Conservation (phyloP, 2,113 vertebrate species). For the Urocynchramus pylzowi region DNA sequence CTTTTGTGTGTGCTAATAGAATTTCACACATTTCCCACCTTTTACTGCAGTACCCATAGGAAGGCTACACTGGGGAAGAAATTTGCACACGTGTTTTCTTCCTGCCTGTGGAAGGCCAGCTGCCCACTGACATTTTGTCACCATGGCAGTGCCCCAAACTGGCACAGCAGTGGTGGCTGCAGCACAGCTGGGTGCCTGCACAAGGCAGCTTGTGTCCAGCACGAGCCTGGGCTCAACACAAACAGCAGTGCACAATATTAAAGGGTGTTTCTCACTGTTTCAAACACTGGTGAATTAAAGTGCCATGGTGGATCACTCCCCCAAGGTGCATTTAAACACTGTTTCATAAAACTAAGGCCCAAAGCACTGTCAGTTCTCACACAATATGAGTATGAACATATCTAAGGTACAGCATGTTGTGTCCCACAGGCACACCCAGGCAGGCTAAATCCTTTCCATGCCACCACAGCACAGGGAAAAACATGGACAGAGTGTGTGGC, state of each 20-base stretch:
- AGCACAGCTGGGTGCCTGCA: neutral
- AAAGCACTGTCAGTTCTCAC: neutral
- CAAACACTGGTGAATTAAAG: neutral
- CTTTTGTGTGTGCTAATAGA: too few relatives aligned
- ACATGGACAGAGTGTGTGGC: neutral
- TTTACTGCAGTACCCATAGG: neutral
- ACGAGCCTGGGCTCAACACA: neutral
- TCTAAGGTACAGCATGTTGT: neutral
- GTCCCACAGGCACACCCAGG: neutral
- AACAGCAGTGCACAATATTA: neutral
- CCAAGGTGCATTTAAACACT: neutral
- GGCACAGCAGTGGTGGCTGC: neutral
- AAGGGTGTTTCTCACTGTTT: neutral
- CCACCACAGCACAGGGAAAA: neutral
- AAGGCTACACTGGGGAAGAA: neutral
- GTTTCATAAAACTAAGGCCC: neutral
- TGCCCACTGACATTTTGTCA: neutral
- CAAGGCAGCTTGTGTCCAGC: rapidly evolving
- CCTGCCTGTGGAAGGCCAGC: neutral
- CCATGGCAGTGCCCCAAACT: rapidly evolving
- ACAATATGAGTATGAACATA: too few relatives aligned
- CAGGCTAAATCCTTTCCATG: neutral
- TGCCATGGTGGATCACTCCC: neutral
- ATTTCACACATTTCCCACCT: neutral
- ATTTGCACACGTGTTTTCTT: neutral